Evolutionary conservation across 2,888 invertebrate genomes (phyloP).

Genomic region (Lobophora halterata): DNA sequence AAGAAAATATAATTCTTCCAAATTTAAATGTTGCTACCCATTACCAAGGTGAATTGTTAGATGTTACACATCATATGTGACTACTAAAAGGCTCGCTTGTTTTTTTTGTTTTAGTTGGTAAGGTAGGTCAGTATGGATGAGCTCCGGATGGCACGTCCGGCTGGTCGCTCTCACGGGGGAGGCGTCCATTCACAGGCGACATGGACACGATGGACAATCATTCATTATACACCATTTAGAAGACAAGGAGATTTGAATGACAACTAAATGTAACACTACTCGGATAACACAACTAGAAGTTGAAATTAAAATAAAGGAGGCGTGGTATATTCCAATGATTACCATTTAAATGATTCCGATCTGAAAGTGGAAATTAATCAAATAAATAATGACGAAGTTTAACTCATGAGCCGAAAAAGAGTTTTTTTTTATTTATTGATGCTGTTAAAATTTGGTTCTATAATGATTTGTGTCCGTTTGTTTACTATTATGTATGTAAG

Average conservation of each 20-base stretch:
- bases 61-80: too few relatives aligned
- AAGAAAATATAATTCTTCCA: too few relatives aligned
- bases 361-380: constrained; percentile 77
- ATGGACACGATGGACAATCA: constrained; percentile 33
- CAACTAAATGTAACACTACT: constrained; percentile 60
- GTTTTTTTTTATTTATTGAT: too few relatives aligned
- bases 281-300: constrained; percentile 58
- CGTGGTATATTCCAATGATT: constrained; percentile 67
- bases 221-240: constrained; percentile 47
- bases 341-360: constrained; percentile 82
- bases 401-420: too few relatives aligned
- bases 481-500: too few relatives aligned
- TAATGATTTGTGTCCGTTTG: too few relatives aligned
- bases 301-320: constrained; percentile 51
- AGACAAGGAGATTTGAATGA: constrained; percentile 48
- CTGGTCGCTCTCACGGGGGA: constrained; percentile 25
- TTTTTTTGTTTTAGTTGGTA: constrained; percentile 1
- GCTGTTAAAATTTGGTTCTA: too few relatives aligned
- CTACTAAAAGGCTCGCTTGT: too few relatives aligned
- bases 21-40: too few relatives aligned
- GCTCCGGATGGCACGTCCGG: constrained; percentile 27
- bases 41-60: too few relatives aligned
- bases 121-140: constrained; percentile 9
- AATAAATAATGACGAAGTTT: constrained; percentile 58
- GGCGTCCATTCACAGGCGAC: constrained; percentile 38